phyloP scores from a whole-genome alignment of 2,797 vertebrate genomes.

The Naso thynnoides region DNA sequence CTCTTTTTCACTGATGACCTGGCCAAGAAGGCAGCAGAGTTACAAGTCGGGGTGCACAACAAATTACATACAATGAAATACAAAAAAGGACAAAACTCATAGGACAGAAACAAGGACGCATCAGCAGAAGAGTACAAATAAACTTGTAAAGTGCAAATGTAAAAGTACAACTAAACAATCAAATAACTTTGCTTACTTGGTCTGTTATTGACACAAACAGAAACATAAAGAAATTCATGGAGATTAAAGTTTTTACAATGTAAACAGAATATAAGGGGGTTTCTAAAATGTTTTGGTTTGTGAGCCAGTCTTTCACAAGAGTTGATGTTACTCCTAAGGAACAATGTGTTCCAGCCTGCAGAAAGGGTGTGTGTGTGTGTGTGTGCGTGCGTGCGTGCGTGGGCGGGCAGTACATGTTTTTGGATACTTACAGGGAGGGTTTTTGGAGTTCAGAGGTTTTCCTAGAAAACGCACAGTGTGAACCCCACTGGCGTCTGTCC shows the following conservation, averaged over 20 bases:
- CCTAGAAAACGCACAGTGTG: slow-evolving; percentile 61
- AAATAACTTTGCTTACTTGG: not conserved
- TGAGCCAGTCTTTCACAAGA: slow-evolving; percentile 45
- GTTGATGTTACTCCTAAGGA: slow-evolving; percentile 54
- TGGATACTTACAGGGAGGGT: slow-evolving; percentile 15
- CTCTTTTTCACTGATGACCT: too few relatives aligned
- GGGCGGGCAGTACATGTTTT: slow-evolving; percentile 31
- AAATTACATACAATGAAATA: too few relatives aligned
- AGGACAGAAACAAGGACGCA: too few relatives aligned
- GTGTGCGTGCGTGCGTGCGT: not conserved
- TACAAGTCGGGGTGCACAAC: too few relatives aligned
- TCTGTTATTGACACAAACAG: not conserved
- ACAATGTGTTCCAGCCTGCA: slow-evolving; percentile 66
- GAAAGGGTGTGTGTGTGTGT: slow-evolving; percentile 27
- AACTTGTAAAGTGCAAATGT: too few relatives aligned
- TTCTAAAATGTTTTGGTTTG: slow-evolving; percentile 44
- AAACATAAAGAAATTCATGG: slow-evolving; percentile 1
- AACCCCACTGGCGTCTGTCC: slow-evolving; percentile 7
- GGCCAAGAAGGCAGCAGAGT: too few relatives aligned
- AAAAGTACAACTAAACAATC: too few relatives aligned
- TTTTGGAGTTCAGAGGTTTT: slow-evolving; percentile 60
- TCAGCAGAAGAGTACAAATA: too few relatives aligned
- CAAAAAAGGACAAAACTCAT: too few relatives aligned
- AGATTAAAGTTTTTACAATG: slow-evolving; percentile 3
- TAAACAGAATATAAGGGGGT: slow-evolving; percentile 24